A percentile compares a stretch with the other conserved stretches of the same genome.
Evolutionary conservation across 2,797 vertebrate species (phyloP).

Genomic region (Pangasius macronema): DNA sequence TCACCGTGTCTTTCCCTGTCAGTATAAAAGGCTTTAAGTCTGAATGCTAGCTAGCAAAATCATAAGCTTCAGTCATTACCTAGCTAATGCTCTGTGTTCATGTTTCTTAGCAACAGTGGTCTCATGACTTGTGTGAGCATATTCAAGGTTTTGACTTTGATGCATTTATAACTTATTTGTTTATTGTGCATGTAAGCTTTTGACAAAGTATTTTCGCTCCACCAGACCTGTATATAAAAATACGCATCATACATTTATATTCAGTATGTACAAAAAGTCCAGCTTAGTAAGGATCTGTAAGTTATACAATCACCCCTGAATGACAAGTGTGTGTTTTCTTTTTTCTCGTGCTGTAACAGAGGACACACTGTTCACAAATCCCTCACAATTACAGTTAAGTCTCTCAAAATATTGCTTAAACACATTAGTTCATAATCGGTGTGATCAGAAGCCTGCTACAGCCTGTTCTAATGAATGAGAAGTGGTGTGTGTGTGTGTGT

Average conservation of each 20-base stretch:
- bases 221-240: neutral
- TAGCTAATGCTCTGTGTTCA: neutral
- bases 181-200: neutral
- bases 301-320: neutral
- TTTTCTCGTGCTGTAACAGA: neutral
- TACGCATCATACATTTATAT: neutral
- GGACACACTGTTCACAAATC: neutral
- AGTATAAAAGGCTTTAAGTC: neutral
- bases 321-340: neutral
- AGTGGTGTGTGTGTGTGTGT: neutral
- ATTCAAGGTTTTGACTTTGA: neutral
- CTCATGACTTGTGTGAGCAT: neutral
- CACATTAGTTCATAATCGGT: neutral
- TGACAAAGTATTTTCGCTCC: neutral
- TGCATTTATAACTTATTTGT: neutral
- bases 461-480: neutral
- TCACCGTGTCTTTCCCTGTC: neutral
- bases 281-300: neutral
- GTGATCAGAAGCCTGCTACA: neutral
- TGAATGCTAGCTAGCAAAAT: neutral
- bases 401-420: neutral
- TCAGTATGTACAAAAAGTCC: neutral
- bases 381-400: conserved; percentile 7
- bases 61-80: neutral
- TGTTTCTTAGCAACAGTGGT: neutral